Evolutionary conservation across 2,797 vertebrate genomes (phyloP).

Genomic region (Acestrorhynchus altus): DNA sequence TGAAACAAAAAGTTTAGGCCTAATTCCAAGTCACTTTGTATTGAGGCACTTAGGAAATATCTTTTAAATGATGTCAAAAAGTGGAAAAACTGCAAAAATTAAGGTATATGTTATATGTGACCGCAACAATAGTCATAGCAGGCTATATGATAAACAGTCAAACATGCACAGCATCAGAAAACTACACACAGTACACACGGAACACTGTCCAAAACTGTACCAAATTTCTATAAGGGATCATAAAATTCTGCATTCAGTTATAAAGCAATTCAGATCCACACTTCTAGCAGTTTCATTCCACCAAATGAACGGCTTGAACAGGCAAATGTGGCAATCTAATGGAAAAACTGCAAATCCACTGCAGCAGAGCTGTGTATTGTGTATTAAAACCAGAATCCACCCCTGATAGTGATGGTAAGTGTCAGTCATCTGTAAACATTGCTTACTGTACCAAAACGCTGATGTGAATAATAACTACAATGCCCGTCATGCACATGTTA

Average conservation of each 20-base stretch:
- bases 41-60: no score
- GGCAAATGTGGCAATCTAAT: background rate
- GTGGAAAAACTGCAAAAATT: no score
- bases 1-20: no score
- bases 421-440: slow-evolving; percentile 21
- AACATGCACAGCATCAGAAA: background rate
- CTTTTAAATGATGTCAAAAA: no score
- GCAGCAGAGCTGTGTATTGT: background rate
- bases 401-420: background rate
- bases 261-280: background rate
- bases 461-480: slow-evolving; percentile 72
- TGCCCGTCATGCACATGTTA: slow-evolving; percentile 69
- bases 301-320: no score
- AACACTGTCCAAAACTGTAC: no score
- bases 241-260: background rate
- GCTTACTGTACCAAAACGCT: slow-evolving; percentile 57
- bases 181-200: no score
- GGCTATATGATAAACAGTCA: no score
- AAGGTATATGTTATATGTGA: no score
- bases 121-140: no score
- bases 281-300: background rate
- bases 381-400: background rate
- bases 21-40: no score
- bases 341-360: background rate
- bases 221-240: background rate